Base-by-base conservation (phyloP, 2,113 vertebrate species). In the Brienomyrus longianalis region DNA sequence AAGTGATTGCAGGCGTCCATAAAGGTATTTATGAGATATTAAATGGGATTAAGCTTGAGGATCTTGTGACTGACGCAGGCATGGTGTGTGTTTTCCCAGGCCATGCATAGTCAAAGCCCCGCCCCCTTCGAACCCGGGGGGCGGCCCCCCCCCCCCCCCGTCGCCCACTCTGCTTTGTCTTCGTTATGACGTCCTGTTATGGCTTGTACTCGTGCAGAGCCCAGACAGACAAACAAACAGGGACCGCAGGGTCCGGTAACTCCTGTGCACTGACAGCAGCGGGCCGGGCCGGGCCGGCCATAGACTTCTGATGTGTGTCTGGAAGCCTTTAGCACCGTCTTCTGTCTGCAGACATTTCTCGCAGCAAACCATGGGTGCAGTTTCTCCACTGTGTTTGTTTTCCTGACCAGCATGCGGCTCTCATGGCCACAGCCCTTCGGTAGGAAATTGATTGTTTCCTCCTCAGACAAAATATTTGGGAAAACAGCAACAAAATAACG, bases 391-490 rank as follows among this genome's bases (percentile, higher is more conserved):
- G 80, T 84, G 85, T 83, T 85, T 54, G 52, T 87, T 77, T 89
- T 90, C 91, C 90, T 91, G 88, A 35, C 13, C 90, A 91, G 90
- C 91, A 10, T 8, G 62, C 15, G 17, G 66, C 59, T 59, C 13
- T 74, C 5, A 90, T 43, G 52, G 86, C 70, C 43, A 11, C n/a
- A 84, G 39, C 59, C 50, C 83, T 77, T 66, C 90, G 70, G 91
- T 92, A 93, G 93, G 91, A 93, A 95, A 95, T 92, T 92, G 91
- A 94, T 95, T 92, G 92, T 94, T 93, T 95, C 93, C 93, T 93
- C 93, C 92, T 89, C 91, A 95, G 95, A 96, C 95, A 94, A 95
- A 96, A 95, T 95, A 95, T 96, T 95, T 96, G 87, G 87, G 88
- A 91, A 86, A 91, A 91, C 48, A n/a, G 89, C 92, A 94, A 95